Evolutionary conservation across 1,140 invertebrate species (phyloP).

Genomic region (Bombus haemorrhoidalis): DNA sequence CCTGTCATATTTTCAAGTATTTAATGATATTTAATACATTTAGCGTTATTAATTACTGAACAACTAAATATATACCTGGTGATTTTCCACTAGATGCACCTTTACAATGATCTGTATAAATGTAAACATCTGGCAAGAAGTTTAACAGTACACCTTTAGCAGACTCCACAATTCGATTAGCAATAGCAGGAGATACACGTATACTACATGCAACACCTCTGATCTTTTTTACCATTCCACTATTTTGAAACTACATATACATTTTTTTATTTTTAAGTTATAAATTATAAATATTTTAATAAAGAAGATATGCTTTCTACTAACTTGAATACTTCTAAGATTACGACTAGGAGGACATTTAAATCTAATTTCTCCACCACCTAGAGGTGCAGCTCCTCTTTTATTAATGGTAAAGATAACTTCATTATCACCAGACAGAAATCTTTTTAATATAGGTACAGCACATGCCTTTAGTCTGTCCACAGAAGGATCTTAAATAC

Average conservation of each 20-base stretch:
- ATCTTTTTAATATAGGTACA: slow-evolving; percentile 91
- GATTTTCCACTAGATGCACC: slow-evolving; percentile 94
- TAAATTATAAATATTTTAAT: background rate
- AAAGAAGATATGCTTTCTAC: background rate
- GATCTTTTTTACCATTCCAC: slow-evolving; percentile 97
- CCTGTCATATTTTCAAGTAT: slow-evolving; percentile 78
- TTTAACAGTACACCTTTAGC: slow-evolving; percentile 95
- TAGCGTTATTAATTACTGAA: background rate
- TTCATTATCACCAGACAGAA: slow-evolving; percentile 94
- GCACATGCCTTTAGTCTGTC: slow-evolving; percentile 92
- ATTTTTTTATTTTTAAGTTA: background rate
- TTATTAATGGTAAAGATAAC: slow-evolving; percentile 93
- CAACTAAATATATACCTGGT: slow-evolving; percentile 82
- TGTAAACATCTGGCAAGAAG: slow-evolving; percentile 97
- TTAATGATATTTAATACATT: slow-evolving; percentile 1
- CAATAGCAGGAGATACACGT: slow-evolving; percentile 94
- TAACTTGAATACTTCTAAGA: slow-evolving; percentile 86
- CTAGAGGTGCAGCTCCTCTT: slow-evolving; percentile 92
- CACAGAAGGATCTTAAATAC: slow-evolving; percentile 88
- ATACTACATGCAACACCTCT: slow-evolving; percentile 94
- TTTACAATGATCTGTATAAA: slow-evolving; percentile 95
- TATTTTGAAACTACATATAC: slow-evolving; percentile 86
- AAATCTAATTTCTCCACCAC: slow-evolving; percentile 95
- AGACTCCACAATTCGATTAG: slow-evolving; percentile 95
- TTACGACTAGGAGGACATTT: slow-evolving; percentile 91